phyloP scores from a whole-genome alignment of 2,888 invertebrate species.

The Sinhomidia bicolor region DNA sequence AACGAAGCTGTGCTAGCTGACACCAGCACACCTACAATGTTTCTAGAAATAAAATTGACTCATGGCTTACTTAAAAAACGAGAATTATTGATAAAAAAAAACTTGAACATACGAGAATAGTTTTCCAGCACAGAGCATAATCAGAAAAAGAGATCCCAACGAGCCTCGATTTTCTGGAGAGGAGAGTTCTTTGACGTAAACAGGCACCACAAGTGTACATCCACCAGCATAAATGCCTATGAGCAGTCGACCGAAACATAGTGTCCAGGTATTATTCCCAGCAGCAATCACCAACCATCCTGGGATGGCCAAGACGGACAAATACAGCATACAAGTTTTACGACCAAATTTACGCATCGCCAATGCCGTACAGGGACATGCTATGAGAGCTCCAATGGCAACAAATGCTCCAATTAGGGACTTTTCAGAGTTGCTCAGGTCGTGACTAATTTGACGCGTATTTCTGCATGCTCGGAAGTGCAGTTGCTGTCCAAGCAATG shows the following conservation, averaged over 20 bases:
- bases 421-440: background rate
- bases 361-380: background rate
- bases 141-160: slow-evolving; percentile 8
- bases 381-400: background rate
- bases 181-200: slow-evolving; percentile 26
- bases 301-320: background rate
- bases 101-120: slow-evolving; percentile 24
- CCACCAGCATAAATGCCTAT: slow-evolving; percentile 17
- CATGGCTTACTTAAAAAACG: too few species aligned
- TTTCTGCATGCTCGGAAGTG: background rate
- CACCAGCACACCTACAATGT: background rate
- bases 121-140: slow-evolving; percentile 14
- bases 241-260: background rate
- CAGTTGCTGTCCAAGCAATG: slow-evolving; percentile 4
- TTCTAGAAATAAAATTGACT: too few species aligned
- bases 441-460: background rate
- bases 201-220: background rate
- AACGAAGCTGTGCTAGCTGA: background rate
- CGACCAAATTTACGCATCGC: background rate
- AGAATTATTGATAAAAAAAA: too few species aligned
- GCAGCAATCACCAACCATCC: background rate
- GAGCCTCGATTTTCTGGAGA: background rate
- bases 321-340: background rate
- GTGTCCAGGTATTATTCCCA: background rate
- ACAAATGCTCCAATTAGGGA: slow-evolving; percentile 7